Percentiles rank a stretch among this genome's conserved stretches.
Conservation (phyloP, 2,888 invertebrate genomes). For the Anaspis maculata region DNA sequence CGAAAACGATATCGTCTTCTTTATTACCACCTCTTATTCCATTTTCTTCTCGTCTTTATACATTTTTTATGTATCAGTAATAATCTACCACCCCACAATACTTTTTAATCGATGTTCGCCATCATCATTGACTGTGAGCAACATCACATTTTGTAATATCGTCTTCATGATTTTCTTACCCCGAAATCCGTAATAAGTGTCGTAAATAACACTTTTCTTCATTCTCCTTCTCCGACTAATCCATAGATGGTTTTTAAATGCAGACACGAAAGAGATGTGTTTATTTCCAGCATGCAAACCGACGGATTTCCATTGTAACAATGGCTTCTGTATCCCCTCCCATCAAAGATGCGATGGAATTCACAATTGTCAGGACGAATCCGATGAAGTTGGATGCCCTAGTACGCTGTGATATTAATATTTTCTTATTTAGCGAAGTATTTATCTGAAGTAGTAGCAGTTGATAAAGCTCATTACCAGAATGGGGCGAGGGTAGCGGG, state of each 20-base stretch:
- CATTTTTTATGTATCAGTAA: too few species aligned
- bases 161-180: too few species aligned
- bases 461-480: constrained; percentile 14
- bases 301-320: constrained; percentile 44
- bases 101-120: too few species aligned
- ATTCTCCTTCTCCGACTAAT: constrained; percentile 14
- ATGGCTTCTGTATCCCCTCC: constrained; percentile 48
- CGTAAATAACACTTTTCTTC: constrained; percentile 16
- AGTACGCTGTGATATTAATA: constrained; percentile 12
- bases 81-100: too few species aligned
- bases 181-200: too few species aligned
- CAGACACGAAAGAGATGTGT: constrained; percentile 11
- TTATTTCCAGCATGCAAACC: constrained; percentile 32
- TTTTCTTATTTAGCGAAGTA: constrained; percentile 6
- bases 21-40: too few species aligned
- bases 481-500: constrained; percentile 9
- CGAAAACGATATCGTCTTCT: too few species aligned
- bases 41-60: too few species aligned
- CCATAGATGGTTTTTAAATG: constrained; percentile 3
- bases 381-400: constrained; percentile 48
- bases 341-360: constrained; percentile 49
- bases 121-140: too few species aligned
- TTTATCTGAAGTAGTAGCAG: constrained; percentile 8
- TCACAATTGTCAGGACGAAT: constrained; percentile 53
- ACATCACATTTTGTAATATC: too few species aligned